Conservation (phyloP, 2,888 invertebrate genomes). For the Lasioglossum vierecki region DNA sequence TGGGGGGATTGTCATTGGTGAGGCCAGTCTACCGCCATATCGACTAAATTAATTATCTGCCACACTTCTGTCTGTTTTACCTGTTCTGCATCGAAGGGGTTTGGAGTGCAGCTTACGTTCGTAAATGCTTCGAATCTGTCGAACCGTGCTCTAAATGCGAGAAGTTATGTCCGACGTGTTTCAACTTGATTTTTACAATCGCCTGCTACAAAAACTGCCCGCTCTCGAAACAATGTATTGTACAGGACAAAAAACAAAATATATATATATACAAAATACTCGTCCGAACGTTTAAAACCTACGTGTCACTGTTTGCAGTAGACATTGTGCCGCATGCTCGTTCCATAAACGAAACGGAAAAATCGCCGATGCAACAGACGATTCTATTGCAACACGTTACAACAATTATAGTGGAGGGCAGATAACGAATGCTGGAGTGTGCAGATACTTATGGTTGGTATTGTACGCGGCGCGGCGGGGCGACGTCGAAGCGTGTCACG, state of each 20-base stretch:
- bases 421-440: background rate
- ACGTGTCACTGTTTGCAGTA: background rate
- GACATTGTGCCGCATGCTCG: too few relatives aligned
- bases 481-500: background rate
- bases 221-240: background rate
- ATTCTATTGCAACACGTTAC: slow-evolving; percentile 1
- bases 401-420: background rate
- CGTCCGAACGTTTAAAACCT: background rate
- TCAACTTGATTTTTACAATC: background rate
- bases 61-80: background rate
- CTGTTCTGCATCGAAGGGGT: background rate
- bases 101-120: background rate
- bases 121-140: background rate
- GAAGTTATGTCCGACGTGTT: background rate
- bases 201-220: background rate
- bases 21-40: too few relatives aligned
- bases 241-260: background rate
- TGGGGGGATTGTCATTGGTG: too few relatives aligned
- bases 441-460: background rate
- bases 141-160: background rate
- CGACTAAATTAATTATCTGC: background rate
- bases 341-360: background rate
- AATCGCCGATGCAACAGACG: background rate
- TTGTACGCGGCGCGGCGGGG: background rate
- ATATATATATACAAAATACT: background rate